A percentile compares a stretch with the other conserved stretches of the same genome.
Conservation (phyloP, 2,113 vertebrate genomes). For the Ornithorhynchus anatinus region DNA sequence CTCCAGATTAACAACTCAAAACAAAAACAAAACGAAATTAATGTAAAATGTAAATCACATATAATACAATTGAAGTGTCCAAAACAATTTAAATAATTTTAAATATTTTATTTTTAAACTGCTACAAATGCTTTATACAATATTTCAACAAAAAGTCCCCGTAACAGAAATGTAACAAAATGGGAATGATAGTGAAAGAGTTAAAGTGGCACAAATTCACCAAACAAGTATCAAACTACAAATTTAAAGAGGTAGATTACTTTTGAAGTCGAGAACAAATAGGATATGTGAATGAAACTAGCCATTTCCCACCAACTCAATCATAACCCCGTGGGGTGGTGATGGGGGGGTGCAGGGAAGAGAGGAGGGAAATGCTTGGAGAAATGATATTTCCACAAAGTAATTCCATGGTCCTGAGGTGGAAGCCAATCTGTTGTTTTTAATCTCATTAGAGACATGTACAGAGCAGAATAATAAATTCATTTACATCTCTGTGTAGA, state of each 20-base stretch:
- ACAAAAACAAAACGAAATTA: conserved; percentile 63
- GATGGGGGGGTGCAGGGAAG: too few relatives aligned
- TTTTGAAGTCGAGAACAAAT: conserved; percentile 73
- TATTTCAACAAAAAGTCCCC: conserved; percentile 77
- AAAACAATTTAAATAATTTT: conserved; percentile 95
- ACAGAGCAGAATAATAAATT: conserved; percentile 35
- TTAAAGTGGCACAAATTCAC: conserved; percentile 80
- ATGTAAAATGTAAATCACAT: conserved; percentile 85
- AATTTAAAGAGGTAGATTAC: conserved; percentile 85
- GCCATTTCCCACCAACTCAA: conserved; percentile 54
- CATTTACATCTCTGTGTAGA: conserved; percentile 40
- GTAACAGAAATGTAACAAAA: conserved; percentile 78
- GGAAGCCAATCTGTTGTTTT: conserved; percentile 34
- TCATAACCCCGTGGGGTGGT: conserved; percentile 13
- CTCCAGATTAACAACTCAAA: conserved; percentile 78
- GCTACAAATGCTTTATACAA: conserved; percentile 91
- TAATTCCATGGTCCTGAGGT: conserved; percentile 24
- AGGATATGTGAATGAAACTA: conserved; percentile 60
- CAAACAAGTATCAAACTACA: conserved; percentile 77
- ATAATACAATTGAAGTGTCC: conserved; percentile 81
- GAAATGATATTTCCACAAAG: conserved; percentile 40
- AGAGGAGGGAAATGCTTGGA: conserved; percentile 30
- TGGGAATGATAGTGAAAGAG: conserved; percentile 82
- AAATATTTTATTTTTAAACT: conserved; percentile 92
- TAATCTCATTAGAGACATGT: conserved; percentile 51